Percentiles rank a stretch among this genome's conserved stretches.
Conservation (phyloP, 2,113 vertebrate genomes). For the Gopherus flavomarginatus region DNA sequence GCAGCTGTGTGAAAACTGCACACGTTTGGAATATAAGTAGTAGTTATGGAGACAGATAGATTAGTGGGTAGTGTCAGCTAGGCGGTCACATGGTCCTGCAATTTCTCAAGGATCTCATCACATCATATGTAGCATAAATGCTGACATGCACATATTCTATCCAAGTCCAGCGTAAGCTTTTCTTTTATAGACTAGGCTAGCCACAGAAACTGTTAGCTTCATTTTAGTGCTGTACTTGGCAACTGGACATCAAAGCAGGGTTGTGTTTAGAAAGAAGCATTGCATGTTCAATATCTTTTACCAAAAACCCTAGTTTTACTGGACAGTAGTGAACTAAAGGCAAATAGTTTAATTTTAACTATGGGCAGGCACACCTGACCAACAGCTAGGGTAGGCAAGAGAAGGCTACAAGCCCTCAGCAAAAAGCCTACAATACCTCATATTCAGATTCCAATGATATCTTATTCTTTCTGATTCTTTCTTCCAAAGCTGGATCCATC, state of each 20-base stretch:
- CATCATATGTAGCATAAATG: not conserved
- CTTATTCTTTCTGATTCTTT: conserved; percentile 79
- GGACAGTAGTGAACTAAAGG: conserved; percentile 54
- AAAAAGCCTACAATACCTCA: conserved; percentile 80
- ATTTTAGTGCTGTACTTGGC: conserved; percentile 31
- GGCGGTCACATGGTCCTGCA: not conserved
- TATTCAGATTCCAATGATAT: conserved; percentile 90
- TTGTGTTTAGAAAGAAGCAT: conserved; percentile 45
- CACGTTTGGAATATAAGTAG: not conserved
- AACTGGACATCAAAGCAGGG: conserved; percentile 44
- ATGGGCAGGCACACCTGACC: conserved; percentile 52
- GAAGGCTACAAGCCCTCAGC: conserved; percentile 45
- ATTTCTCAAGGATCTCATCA: conserved; percentile 7
- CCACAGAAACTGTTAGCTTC: conserved; percentile 13
- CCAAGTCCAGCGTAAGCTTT: conserved; percentile 15
- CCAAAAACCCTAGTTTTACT: conserved; percentile 45
- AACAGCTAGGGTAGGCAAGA: conserved; percentile 41
- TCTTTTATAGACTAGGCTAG: conserved; percentile 40
- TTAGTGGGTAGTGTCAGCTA: not conserved
- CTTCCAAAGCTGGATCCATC: conserved; percentile 87
- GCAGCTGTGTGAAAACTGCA: not conserved
- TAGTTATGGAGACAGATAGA: not conserved
- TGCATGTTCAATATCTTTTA: conserved; percentile 32
- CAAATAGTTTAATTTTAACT: conserved; percentile 73
- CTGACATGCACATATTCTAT: not conserved